phyloP scores from a whole-genome alignment of 2,113 vertebrate species.

The Chlamydotis undulata region DNA sequence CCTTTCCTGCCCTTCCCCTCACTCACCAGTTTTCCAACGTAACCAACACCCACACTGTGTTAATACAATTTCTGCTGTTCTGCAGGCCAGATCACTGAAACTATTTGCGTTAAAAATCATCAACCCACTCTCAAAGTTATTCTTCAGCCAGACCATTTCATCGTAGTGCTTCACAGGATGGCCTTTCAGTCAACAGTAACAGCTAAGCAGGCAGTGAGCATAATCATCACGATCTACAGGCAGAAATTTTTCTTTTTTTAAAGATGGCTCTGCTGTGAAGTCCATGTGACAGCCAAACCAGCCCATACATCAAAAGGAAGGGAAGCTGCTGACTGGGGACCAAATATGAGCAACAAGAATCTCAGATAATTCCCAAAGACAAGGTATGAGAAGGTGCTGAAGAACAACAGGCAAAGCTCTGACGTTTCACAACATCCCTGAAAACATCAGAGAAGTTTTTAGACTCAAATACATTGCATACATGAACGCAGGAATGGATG shows the following conservation, averaged over 20 bases:
- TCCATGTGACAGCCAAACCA: background rate
- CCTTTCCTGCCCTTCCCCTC: background rate
- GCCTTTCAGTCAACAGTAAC: background rate
- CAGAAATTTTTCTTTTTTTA: background rate
- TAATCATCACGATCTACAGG: background rate
- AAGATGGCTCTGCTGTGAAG: background rate
- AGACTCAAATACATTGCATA: background rate
- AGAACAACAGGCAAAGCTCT: background rate
- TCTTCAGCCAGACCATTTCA: background rate
- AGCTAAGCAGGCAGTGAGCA: background rate
- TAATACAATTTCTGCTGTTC: background rate
- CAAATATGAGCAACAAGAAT: background rate
- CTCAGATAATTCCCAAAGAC: background rate
- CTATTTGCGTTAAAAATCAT: background rate
- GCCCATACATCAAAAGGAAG: background rate
- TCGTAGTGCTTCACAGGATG: background rate
- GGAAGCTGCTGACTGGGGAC: background rate
- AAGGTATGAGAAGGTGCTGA: background rate
- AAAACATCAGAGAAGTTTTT: background rate
- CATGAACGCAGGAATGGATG: background rate
- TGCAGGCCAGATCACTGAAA: background rate
- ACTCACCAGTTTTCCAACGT: background rate
- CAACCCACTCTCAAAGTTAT: background rate
- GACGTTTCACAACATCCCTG: background rate
- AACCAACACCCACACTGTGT: background rate